phyloP scores from a whole-genome alignment of 2,113 vertebrate species.

The Phyllostomus hastatus region DNA sequence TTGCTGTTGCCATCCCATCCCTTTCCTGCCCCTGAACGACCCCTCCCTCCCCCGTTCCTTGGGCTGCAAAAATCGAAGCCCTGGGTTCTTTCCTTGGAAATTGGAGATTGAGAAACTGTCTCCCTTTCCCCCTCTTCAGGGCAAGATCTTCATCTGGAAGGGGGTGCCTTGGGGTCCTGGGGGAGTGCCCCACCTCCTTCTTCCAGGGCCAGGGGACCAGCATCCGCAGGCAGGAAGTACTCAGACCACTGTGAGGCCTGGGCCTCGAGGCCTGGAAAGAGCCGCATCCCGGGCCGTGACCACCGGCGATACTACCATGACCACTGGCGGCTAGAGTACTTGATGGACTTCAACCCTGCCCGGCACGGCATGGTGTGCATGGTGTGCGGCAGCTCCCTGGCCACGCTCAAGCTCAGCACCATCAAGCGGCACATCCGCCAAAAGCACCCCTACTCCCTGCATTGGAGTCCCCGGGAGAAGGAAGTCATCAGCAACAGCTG shows the following conservation, averaged over 20 bases:
- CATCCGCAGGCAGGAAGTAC: slow-evolving; percentile 78
- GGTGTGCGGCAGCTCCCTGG: slow-evolving; percentile 94
- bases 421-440: slow-evolving; percentile 95
- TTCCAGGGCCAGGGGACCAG: slow-evolving; percentile 71
- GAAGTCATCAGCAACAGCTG: slow-evolving; percentile 93
- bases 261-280: slow-evolving; percentile 87
- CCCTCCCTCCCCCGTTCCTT: not conserved
- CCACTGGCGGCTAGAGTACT: slow-evolving; percentile 93
- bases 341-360: slow-evolving; percentile 93
- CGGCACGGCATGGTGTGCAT: slow-evolving; percentile 95
- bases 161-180: slow-evolving; percentile 67
- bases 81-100: not conserved
- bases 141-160: slow-evolving; percentile 80
- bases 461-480: slow-evolving; percentile 90
- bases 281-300: slow-evolving; percentile 90
- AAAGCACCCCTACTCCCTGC: slow-evolving; percentile 92
- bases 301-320: slow-evolving; percentile 96
- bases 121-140: slow-evolving; percentile 73
- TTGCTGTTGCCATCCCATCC: not conserved
- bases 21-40: not conserved
- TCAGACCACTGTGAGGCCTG: slow-evolving; percentile 83
- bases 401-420: slow-evolving; percentile 94
- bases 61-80: not conserved
- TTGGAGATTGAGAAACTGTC: slow-evolving; percentile 44
- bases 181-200: slow-evolving; percentile 52